A percentile compares a stretch with the other conserved stretches of the same genome.
Evolutionary conservation across 2,113 vertebrate genomes (phyloP).

Genomic region (Anolis carolinensis): DNA sequence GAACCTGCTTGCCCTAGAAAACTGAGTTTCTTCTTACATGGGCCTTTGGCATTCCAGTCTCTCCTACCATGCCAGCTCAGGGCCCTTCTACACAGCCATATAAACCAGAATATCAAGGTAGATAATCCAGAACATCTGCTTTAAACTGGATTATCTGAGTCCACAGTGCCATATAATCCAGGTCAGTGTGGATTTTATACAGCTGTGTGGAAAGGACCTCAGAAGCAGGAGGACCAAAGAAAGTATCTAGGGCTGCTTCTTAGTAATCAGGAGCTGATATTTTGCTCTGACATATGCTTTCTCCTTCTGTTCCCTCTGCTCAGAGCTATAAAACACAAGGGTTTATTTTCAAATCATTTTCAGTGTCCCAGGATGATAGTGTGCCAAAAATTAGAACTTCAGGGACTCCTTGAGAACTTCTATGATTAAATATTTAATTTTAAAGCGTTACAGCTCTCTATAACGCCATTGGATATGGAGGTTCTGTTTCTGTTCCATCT

Average conservation of each 20-base stretch:
- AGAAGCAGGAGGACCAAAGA: not conserved
- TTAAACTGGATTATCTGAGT: too few relatives aligned
- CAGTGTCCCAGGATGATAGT: too few relatives aligned
- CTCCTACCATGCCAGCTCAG: not conserved
- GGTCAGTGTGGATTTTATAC: too few relatives aligned
- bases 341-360: not conserved
- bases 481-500: too few relatives aligned
- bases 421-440: not conserved
- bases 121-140: too few relatives aligned
- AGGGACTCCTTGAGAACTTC: not conserved
- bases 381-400: not conserved
- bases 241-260: not conserved
- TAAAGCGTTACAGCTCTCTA: too few relatives aligned
- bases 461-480: not conserved
- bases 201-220: too few relatives aligned
- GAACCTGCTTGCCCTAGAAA: not conserved
- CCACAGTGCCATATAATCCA: too few relatives aligned
- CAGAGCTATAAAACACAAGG: not conserved
- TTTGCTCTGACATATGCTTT: not conserved
- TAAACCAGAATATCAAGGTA: too few relatives aligned
- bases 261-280: not conserved
- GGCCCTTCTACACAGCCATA: too few relatives aligned
- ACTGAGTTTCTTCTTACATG: not conserved
- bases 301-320: not conserved
- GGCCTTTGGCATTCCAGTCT: not conserved